Evolutionary conservation across 1,140 invertebrate genomes (phyloP).

Genomic region (Panagrolaimus sp.): DNA sequence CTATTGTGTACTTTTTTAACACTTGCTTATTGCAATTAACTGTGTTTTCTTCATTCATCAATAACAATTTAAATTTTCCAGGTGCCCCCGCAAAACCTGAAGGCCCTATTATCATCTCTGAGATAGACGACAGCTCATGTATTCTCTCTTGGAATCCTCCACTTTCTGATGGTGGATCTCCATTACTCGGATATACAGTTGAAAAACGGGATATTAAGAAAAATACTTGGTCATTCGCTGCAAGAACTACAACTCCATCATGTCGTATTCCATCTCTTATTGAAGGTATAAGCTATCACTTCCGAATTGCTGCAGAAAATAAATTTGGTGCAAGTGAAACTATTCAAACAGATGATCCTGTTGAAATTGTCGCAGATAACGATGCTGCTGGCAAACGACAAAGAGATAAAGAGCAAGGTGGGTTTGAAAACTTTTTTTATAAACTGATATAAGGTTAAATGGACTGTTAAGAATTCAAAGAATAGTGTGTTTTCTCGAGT

Average conservation of each 20-base stretch:
- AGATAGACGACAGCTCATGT: neutral
- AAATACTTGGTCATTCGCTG: constrained; percentile 31
- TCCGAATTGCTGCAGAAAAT: constrained; percentile 78
- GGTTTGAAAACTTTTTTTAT: constrained; percentile 6
- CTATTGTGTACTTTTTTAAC: neutral
- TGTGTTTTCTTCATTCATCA: neutral
- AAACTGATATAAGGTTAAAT: neutral
- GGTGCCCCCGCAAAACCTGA: constrained; percentile 29
- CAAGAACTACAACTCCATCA: constrained; percentile 22
- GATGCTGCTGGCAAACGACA: no score
- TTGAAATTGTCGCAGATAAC: constrained; percentile 11
- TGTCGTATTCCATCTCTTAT: constrained; percentile 23
- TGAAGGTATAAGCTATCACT: constrained; percentile 26
- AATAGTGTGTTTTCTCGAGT: no score
- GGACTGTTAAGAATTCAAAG: no score
- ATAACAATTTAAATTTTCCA: neutral
- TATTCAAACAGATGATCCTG: constrained; percentile 73
- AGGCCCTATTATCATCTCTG: constrained; percentile 27
- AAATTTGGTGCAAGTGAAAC: constrained; percentile 77
- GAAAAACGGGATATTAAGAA: constrained; percentile 38
- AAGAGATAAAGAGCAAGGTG: constrained; percentile 16
- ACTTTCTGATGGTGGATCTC: constrained; percentile 73
- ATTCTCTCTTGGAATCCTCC: constrained; percentile 73
- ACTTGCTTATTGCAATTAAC: neutral
- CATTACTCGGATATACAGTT: constrained; percentile 65